These are phyloP conservation scores for Pelusios castaneus DNA, from an alignment of 2,113 vertebrate species.

Conservation along the genomic window DNA sequence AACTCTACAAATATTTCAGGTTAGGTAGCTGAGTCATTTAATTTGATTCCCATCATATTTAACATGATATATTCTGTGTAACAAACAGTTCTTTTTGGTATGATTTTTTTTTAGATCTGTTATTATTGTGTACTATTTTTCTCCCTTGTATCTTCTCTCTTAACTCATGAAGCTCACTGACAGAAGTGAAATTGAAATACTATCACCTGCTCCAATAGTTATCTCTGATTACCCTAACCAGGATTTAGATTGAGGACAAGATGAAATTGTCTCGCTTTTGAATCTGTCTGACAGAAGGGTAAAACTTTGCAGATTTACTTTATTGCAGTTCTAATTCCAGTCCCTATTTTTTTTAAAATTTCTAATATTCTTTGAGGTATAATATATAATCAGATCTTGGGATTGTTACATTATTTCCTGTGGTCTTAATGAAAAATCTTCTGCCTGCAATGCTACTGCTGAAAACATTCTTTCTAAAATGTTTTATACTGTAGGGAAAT, in stretches of 20 bases:
- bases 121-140: not conserved
- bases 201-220: not conserved
- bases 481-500: not conserved
- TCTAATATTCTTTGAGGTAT: not conserved
- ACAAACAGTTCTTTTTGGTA: too few species aligned
- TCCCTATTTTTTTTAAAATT: not conserved
- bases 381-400: not conserved
- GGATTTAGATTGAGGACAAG: not conserved
- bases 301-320: not conserved
- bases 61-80: too few species aligned
- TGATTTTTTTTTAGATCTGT: too few species aligned
- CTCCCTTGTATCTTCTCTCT: not conserved
- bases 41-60: too few species aligned
- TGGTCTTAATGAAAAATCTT: not conserved
- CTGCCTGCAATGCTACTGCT: not conserved
- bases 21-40: too few species aligned
- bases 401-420: not conserved
- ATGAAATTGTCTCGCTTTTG: not conserved
- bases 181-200: not conserved
- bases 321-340: not conserved
- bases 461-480: not conserved
- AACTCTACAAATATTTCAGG: not conserved
- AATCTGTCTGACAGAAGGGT: not conserved
- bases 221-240: not conserved
- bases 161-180: not conserved